These are phyloP conservation scores for Nettapus auritus DNA, from an alignment of 2,113 vertebrate species.

Conservation along the genomic window DNA sequence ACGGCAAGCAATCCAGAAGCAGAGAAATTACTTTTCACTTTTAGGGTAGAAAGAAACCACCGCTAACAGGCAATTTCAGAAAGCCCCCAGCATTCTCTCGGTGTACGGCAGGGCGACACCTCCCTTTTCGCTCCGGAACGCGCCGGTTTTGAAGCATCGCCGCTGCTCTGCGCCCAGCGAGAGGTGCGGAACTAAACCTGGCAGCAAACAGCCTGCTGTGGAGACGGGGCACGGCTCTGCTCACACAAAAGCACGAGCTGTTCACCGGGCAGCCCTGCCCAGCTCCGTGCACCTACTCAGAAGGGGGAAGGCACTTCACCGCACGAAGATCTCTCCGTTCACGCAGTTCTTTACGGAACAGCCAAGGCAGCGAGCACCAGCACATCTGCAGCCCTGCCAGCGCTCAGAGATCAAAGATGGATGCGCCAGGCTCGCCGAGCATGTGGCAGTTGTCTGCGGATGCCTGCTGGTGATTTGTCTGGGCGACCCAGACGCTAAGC, in stretches of 20 bases:
- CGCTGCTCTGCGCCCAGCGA: background rate
- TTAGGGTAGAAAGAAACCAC: background rate
- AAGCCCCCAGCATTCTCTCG: background rate
- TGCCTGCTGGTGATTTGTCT: background rate
- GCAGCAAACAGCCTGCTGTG: background rate
- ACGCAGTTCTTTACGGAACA: background rate
- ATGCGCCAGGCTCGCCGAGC: rapidly evolving
- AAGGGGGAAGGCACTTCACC: background rate
- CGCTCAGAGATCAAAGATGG: background rate
- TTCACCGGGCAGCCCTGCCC: background rate
- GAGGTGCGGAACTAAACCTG: background rate
- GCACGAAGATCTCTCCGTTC: background rate
- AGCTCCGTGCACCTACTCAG: background rate
- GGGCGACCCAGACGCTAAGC: background rate
- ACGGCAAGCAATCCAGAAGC: background rate
- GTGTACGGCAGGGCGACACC: background rate
- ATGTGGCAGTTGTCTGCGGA: background rate
- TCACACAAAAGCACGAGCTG: background rate
- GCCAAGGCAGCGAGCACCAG: background rate
- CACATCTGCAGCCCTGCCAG: rapidly evolving
- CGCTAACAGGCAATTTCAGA: background rate
- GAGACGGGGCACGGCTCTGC: background rate
- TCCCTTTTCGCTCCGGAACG: background rate
- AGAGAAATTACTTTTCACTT: background rate
- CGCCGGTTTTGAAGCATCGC: rapidly evolving